A percentile compares a stretch with the other conserved stretches of the same genome.
These are phyloP conservation scores for Paramormyrops kingsleyae DNA, from an alignment of 2,113 vertebrate species.

Conservation along the genomic window DNA sequence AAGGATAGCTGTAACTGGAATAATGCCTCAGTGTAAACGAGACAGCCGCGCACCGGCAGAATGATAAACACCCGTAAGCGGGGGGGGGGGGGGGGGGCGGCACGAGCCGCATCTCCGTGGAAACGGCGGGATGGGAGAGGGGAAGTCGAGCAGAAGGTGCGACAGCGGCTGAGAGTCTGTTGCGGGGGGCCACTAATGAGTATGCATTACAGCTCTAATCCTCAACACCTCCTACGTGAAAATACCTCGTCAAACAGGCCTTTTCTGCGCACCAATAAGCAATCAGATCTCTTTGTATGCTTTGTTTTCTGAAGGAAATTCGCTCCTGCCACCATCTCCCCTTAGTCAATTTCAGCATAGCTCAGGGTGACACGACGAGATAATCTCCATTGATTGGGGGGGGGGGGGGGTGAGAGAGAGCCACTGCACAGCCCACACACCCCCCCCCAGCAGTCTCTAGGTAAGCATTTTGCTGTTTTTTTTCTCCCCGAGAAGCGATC, in stretches of 20 bases:
- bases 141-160: neutral
- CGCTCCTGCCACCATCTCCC: neutral
- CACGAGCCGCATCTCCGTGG: neutral
- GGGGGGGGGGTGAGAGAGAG: neutral
- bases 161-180: neutral
- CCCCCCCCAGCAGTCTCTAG: neutral
- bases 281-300: conserved; percentile 21
- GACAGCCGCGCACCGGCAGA: neutral
- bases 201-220: neutral
- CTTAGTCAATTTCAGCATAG: conserved; percentile 21
- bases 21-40: neutral
- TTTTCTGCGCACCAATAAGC: neutral
- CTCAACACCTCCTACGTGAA: neutral
- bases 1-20: neutral
- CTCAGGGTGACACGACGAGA: conserved; percentile 28
- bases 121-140: neutral
- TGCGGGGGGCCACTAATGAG: neutral
- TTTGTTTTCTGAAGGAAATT: conserved; percentile 19
- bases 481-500: neutral
- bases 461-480: neutral
- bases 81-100: neutral
- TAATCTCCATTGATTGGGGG: conserved; percentile 44
- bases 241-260: neutral
- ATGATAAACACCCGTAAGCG: neutral
- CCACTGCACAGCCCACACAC: neutral